Evolutionary conservation across 2,888 invertebrate genomes (phyloP), one percentile per base, ranked within the genome.

Genomic region (Eilema caniola): DNA sequence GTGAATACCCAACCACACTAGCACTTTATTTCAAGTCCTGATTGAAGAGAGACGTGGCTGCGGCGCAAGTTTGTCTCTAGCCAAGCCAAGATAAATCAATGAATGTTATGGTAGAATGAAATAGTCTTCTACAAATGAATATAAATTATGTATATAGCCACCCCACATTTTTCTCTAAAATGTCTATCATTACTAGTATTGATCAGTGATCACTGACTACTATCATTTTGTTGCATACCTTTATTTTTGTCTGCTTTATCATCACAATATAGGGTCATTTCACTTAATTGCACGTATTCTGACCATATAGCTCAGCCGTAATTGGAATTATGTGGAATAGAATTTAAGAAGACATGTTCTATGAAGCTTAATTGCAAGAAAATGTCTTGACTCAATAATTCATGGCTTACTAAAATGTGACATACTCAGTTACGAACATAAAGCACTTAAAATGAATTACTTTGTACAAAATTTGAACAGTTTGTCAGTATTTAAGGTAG

Each of bases 401-500:
- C 41, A 67, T 67, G 60, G 62, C 47, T 28, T 20, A 33, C 28
- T 61, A 53, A 62, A 61, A 67, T 62, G 25, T 41, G 24, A 62
- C 62, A 37, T 41, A 20, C 62, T 71, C 66, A 63, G 47, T 24
- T 62, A 33, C 69, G 28, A 60, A 12, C 66, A 47, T 72, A 69
- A 71, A 53, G 66, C 37, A 64, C 60, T 62, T 47, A 72, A 69
- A 67, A 71, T 70, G 41, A 59, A 71, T 71, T 76, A 70, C 64
- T 70, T 69, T 64, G 65, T 67, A 69, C 70, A 62, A 66, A 73
- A 70, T 76, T 72, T 68, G 66, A 74, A 62, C 62, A 72, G 74
- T 74, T 73, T 72, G 73, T 75, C 73, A 72, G 41, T 67, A 25
- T 75, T 67, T 69, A 82, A 41, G 70, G 70, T 56, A 70, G 62